A percentile compares a stretch with the other conserved stretches of the same genome.
phyloP scores from a whole-genome alignment of 2,888 invertebrate genomes.

The Acrocyrtus sp. region DNA sequence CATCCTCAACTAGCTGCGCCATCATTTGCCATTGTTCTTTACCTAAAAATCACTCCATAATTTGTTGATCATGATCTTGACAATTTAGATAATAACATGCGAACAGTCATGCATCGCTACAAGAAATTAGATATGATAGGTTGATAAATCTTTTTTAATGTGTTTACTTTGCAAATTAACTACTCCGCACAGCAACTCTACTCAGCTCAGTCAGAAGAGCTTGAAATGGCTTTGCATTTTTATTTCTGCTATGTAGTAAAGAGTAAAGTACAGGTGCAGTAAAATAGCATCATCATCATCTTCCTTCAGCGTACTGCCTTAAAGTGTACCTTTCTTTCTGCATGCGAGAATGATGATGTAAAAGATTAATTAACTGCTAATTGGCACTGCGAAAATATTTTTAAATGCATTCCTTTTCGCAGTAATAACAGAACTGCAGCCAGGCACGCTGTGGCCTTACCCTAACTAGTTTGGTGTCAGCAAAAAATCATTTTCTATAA shows the following conservation, averaged over 20 bases:
- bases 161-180: constrained; percentile 8
- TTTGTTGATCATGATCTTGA: neutral
- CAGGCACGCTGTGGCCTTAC: too few relatives aligned
- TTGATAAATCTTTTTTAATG: constrained; percentile 4
- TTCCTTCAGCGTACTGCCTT: neutral
- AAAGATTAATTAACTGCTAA: constrained; percentile 6
- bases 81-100: neutral
- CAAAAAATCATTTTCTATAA: neutral
- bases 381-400: neutral
- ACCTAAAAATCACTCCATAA: neutral
- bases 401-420: neutral
- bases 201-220: neutral
- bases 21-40: too few relatives aligned
- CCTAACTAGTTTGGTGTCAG: too few relatives aligned
- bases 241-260: neutral
- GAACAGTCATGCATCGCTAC: neutral
- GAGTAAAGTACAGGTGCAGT: neutral
- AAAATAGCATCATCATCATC: neutral
- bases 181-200: neutral
- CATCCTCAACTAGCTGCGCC: too few relatives aligned
- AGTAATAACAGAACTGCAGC: neutral
- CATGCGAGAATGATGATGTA: neutral
- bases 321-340: neutral
- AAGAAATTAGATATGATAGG: neutral
- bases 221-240: neutral